Evolutionary conservation across 37 sponge, comb jelly and placozoan species (phyloP), one percentile per base, ranked within the genome.

Genomic region (Beroe forskalii): DNA sequence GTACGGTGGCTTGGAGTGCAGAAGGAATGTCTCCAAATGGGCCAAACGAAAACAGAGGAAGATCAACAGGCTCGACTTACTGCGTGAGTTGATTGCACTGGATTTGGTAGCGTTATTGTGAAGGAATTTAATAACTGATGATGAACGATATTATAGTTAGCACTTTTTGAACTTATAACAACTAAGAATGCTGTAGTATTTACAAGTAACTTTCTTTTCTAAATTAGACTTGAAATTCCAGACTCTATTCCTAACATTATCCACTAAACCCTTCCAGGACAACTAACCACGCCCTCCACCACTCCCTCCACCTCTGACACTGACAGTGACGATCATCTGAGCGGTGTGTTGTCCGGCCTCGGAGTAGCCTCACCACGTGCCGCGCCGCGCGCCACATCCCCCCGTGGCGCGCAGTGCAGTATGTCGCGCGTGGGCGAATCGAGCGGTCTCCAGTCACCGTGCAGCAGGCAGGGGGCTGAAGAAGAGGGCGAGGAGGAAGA

Each of bases 241-340:
- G n/a, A n/a, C n/a, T n/a, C n/a, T n/a, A n/a, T n/a, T n/a, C n/a
- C n/a, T n/a, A n/a, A n/a, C n/a, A n/a, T n/a, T n/a, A n/a, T n/a
- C n/a, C n/a, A n/a, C n/a, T n/a, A n/a, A n/a, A n/a, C n/a, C n/a
- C n/a, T n/a, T n/a, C n/a, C 86, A 80, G 86, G 48, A 44, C 86
- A 44, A 41, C 55, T 80, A 43, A 37, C 86, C 2, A 17, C 8
- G 48, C 35, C 38, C n/a, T 23, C 55, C 25, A 25, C 86, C 43
- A 41, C 86, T 2, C 55, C 86, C 25, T 38, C 40, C 9, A 80
- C 3, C 43, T 41, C 44, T 41, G 86, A 80, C 30, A 80, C 37
- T 24, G 86, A 80, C 28, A 80, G 86, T 80, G 86, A 80, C 86
- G 86, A 80, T 44, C 55, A 48, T 12, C 55, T 80, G 0, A 44